A percentile compares a stretch with the other conserved stretches of the same genome.
These are phyloP conservation scores for Okapia johnstoni DNA, from an alignment of 2,113 vertebrate species.

Conservation along the genomic window DNA sequence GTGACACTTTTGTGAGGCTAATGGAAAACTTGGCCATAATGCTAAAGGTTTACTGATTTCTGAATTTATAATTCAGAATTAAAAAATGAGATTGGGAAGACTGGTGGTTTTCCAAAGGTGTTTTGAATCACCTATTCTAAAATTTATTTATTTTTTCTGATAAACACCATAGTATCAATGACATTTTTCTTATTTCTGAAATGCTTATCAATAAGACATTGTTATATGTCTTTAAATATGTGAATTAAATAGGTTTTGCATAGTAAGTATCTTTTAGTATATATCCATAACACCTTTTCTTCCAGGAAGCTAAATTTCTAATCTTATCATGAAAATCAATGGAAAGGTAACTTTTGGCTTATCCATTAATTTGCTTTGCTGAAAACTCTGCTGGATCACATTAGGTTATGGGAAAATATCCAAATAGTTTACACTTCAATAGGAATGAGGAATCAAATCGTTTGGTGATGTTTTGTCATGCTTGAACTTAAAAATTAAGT, in stretches of 20 bases:
- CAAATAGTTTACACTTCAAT: neutral
- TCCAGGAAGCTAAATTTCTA: neutral
- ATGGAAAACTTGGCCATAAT: neutral
- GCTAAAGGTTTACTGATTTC: neutral
- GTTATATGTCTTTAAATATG: neutral
- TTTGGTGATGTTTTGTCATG: neutral
- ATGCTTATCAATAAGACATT: neutral
- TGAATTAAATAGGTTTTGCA: neutral
- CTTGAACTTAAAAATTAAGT: neutral
- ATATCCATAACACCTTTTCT: neutral
- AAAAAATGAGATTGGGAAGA: neutral
- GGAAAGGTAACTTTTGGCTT: neutral
- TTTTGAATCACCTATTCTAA: neutral
- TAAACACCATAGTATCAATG: neutral
- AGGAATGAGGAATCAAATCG: neutral
- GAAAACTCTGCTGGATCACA: neutral
- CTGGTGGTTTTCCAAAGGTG: neutral
- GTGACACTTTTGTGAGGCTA: neutral
- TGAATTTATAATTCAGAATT: neutral
- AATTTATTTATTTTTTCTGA: neutral
- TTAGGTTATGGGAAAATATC: neutral
- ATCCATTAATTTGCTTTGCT: neutral
- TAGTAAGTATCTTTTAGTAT: neutral
- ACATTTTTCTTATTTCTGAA: neutral
- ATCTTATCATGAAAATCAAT: neutral